Conservation (phyloP, 2,113 vertebrate genomes). For the Camelus bactrianus region DNA sequence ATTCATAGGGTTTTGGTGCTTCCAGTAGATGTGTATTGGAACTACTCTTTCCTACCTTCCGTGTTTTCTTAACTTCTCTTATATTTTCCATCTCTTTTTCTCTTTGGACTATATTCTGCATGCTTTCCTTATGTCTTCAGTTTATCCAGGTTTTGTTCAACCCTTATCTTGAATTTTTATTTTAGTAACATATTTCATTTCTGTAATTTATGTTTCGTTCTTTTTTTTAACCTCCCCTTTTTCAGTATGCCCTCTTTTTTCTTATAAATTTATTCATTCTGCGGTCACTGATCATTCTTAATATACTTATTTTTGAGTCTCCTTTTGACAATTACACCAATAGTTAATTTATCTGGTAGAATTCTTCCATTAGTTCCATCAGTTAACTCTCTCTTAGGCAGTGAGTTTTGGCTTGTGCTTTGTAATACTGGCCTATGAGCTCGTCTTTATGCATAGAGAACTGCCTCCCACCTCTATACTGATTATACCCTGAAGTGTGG, state of each 20-base stretch:
- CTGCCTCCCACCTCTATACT: neutral
- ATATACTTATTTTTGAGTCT: neutral
- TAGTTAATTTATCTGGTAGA: neutral
- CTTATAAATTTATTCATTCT: neutral
- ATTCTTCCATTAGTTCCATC: neutral
- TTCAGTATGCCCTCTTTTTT: neutral
- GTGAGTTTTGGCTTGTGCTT: neutral
- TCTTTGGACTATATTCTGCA: neutral
- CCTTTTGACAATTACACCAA: constrained; percentile 12
- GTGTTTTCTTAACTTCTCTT: neutral
- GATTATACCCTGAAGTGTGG: neutral
- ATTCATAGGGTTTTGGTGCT: neutral
- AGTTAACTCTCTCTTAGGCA: neutral
- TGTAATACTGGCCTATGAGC: neutral
- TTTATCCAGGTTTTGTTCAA: neutral
- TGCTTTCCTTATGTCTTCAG: neutral
- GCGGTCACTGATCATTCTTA: neutral
- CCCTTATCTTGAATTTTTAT: neutral
- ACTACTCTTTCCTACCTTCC: neutral
- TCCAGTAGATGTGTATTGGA: neutral
- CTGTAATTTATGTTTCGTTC: neutral
- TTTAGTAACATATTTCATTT: neutral
- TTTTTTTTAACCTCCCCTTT: neutral
- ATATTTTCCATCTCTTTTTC: neutral
- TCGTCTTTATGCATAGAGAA: neutral